A percentile compares a stretch with the other conserved stretches of the same genome.
These are phyloP conservation scores for Neopipo cinnamomea DNA, from an alignment of 2,113 vertebrate species.

Conservation along the genomic window DNA sequence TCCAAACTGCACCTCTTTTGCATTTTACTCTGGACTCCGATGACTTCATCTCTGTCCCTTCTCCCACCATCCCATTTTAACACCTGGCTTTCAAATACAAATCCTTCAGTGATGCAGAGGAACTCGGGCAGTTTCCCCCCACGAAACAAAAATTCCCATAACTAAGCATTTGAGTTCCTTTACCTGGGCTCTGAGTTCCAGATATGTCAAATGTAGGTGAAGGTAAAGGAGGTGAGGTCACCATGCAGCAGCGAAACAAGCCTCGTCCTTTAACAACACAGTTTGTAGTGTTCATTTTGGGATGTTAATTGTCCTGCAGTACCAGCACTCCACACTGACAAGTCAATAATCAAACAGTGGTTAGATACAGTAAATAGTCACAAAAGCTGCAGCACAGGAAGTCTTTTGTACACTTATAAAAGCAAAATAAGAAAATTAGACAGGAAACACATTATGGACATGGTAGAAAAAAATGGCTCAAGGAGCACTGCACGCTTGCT, in stretches of 20 bases:
- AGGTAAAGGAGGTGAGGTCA: background rate
- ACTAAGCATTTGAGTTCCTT: background rate
- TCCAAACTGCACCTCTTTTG: background rate
- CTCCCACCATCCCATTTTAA: background rate
- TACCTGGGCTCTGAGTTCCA: background rate
- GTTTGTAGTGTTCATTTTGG: background rate
- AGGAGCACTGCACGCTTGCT: conserved; percentile 14
- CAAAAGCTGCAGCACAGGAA: conserved; percentile 9
- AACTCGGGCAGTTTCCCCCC: background rate
- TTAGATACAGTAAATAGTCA: background rate
- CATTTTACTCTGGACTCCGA: background rate
- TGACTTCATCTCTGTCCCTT: background rate
- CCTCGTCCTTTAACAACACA: background rate
- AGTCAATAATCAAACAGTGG: background rate
- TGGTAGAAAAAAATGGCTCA: conserved; percentile 10
- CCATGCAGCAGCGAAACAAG: background rate
- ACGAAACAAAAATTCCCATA: background rate
- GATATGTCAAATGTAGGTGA: background rate
- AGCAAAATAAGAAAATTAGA: background rate
- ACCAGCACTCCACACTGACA: conserved; percentile 8
- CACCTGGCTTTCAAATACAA: background rate
- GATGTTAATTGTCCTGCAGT: background rate
- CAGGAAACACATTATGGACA: background rate
- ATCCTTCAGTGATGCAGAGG: background rate
- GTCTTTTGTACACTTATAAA: background rate